A percentile compares a stretch with the other conserved stretches of the same genome.
phyloP scores from a whole-genome alignment of 1,140 invertebrate genomes.

The Chelonus insularis region DNA sequence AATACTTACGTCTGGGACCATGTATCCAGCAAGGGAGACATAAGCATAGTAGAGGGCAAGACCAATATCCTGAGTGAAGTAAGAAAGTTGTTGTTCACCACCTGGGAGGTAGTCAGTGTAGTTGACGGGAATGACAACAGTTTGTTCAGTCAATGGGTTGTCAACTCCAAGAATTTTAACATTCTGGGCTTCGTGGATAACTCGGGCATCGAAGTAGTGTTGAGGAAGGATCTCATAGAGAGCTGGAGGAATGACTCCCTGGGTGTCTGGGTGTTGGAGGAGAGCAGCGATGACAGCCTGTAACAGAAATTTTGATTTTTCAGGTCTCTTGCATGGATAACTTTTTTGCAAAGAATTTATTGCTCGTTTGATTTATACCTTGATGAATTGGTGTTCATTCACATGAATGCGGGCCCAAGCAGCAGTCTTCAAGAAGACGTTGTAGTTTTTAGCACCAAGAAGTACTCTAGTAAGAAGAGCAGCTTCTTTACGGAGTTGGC shows the following conservation, averaged over 20 bases:
- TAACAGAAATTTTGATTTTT: neutral
- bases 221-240: constrained; percentile 61
- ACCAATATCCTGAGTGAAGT: constrained; percentile 75
- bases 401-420: constrained; percentile 54
- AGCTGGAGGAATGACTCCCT: constrained; percentile 55
- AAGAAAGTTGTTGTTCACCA: constrained; percentile 64
- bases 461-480: constrained; percentile 54
- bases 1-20: constrained; percentile 45
- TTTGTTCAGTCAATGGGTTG: constrained; percentile 9
- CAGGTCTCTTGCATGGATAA: neutral
- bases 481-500: constrained; percentile 50
- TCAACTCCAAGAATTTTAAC: constrained; percentile 31
- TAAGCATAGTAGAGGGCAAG: constrained; percentile 74
- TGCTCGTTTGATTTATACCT: constrained; percentile 37
- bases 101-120: constrained; percentile 60
- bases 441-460: constrained; percentile 53
- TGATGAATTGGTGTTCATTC: constrained; percentile 56
- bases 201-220: constrained; percentile 55
- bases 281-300: constrained; percentile 52
- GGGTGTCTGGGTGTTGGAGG: constrained; percentile 51
- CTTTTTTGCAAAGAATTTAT: too few relatives aligned
- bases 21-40: constrained; percentile 63
- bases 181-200: constrained; percentile 57
- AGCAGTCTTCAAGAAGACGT: constrained; percentile 53
- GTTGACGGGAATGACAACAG: constrained; percentile 45